Percentiles rank a stretch among this genome's conserved stretches.
These are phyloP conservation scores for Pygoscelis antarcticus DNA, from an alignment of 2,113 vertebrate species.

Conservation along the genomic window DNA sequence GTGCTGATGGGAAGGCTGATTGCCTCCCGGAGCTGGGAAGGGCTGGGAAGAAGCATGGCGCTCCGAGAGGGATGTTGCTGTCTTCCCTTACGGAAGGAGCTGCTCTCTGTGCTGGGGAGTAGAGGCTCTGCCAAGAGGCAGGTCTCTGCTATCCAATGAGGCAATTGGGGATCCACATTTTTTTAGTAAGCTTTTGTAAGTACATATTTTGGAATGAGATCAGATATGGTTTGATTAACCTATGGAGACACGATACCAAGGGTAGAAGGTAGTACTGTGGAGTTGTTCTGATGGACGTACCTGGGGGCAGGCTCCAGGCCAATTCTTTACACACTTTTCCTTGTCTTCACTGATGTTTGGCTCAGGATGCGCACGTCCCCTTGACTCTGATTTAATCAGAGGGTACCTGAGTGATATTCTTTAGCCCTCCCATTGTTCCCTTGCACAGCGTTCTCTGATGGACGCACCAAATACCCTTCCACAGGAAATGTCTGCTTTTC, in stretches of 20 bases:
- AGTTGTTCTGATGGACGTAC: not conserved
- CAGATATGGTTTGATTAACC: not conserved
- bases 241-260: not conserved
- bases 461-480: not conserved
- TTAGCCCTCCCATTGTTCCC: not conserved
- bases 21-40: not conserved
- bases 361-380: not conserved
- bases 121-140: not conserved
- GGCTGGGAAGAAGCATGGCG: accelerated
- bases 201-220: not conserved
- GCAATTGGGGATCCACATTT: accelerated
- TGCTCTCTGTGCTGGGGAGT: not conserved
- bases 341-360: not conserved
- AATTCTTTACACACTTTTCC: not conserved
- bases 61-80: not conserved
- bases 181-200: not conserved
- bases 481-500: not conserved
- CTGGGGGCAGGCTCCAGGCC: not conserved
- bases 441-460: not conserved
- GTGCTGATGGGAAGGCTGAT: not conserved
- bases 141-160: not conserved
- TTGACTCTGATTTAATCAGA: not conserved
- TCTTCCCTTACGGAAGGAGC: not conserved
- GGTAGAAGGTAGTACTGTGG: not conserved
- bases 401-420: not conserved